Conservation (phyloP, 2,888 invertebrate genomes). For the Autographa pulchrina region DNA sequence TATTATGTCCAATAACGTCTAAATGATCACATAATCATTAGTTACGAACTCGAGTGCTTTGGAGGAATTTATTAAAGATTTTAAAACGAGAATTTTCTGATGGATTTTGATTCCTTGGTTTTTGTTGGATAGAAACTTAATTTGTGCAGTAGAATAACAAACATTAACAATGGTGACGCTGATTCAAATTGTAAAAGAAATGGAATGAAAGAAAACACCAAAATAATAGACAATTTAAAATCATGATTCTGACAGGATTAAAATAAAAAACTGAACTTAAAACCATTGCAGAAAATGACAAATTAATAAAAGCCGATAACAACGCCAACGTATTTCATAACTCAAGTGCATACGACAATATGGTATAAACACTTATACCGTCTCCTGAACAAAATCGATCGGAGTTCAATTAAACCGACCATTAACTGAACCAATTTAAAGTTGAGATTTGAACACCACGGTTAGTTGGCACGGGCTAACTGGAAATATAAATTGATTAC, state of each 20-base stretch:
- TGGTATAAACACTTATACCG: background rate
- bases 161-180: no score
- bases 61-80: background rate
- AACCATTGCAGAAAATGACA: background rate
- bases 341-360: background rate
- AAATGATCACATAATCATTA: slow-evolving; percentile 26
- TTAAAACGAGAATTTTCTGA: background rate
- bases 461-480: slow-evolving; percentile 23
- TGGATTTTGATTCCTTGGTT: background rate
- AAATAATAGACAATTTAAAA: background rate
- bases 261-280: slow-evolving; percentile 8
- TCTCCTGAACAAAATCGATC: slow-evolving; percentile 34
- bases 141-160: no score
- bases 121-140: background rate
- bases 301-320: background rate
- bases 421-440: slow-evolving; percentile 49
- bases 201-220: no score
- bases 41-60: slow-evolving; percentile 19
- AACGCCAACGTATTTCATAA: background rate
- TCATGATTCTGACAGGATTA: background rate
- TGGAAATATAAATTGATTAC: slow-evolving; percentile 46
- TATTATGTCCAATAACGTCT: slow-evolving; percentile 48
- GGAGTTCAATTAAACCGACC: slow-evolving; percentile 34
- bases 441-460: slow-evolving; percentile 27
- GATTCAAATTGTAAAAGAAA: no score